These are phyloP conservation scores for Helobdella robusta DNA, from an alignment of 2,888 invertebrate genomes.

Conservation along the genomic window DNA sequence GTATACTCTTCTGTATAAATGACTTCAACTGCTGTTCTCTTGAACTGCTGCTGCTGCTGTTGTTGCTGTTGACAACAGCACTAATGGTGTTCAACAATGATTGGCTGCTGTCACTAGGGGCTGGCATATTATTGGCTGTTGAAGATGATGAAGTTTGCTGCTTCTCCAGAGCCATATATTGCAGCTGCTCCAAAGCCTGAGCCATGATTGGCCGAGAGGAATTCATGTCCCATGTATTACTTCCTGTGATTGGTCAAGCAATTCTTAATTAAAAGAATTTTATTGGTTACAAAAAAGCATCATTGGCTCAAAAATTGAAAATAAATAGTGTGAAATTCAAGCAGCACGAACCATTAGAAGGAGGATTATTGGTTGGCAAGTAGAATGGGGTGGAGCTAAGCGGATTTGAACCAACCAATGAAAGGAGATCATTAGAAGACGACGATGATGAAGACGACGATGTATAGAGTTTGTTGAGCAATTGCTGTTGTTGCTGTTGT, in stretches of 20 bases:
- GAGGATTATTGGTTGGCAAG: conserved; percentile 1
- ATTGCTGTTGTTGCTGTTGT: conserved; percentile 1
- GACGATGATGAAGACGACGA: neutral
- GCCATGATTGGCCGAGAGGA: conserved; percentile 13
- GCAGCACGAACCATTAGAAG: no score
- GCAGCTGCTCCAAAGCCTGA: conserved; percentile 37
- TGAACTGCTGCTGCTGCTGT: neutral
- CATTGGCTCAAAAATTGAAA: no score
- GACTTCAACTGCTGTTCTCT: conserved; percentile 6
- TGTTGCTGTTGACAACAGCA: conserved; percentile 26
- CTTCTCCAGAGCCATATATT: conserved; percentile 37
- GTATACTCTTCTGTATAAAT: neutral
- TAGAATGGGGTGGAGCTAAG: conserved; percentile 1
- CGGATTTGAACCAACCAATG: neutral
- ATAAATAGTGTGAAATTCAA: conserved; percentile 29
- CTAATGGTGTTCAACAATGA: no score
- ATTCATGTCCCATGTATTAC: neutral
- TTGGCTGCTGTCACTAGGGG: no score
- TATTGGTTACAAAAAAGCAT: no score
- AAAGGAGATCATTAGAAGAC: neutral
- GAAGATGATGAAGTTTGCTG: neutral
- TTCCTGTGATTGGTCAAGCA: no score
- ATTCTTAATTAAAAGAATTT: no score
- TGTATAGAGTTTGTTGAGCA: neutral
- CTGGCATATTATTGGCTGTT: no score